Conservation (phyloP, 2,113 vertebrate genomes). For the Trichechus manatus region DNA sequence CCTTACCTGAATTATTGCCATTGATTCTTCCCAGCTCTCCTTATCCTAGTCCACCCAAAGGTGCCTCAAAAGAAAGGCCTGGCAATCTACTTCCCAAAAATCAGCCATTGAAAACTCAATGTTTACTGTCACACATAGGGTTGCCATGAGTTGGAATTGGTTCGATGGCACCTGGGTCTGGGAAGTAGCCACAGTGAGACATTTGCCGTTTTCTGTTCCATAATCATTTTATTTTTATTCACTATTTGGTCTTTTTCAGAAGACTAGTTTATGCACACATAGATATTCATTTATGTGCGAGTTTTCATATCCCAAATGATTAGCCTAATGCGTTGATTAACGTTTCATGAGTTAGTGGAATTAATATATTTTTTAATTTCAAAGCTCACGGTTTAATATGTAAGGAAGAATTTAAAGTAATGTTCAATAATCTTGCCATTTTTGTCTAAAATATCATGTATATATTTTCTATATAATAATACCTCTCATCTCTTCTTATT, state of each 20-base stretch:
- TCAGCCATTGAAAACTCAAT: too few species aligned
- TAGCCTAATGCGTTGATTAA: neutral
- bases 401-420: neutral
- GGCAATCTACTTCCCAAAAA: too few species aligned
- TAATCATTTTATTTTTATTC: neutral
- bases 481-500: neutral
- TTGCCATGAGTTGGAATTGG: too few species aligned
- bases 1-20: neutral
- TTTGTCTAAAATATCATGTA: neutral
- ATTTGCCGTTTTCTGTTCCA: neutral
- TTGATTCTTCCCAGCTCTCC: neutral
- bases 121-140: too few species aligned
- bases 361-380: neutral
- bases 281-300: neutral
- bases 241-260: neutral
- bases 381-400: neutral
- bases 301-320: neutral
- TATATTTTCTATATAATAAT: neutral
- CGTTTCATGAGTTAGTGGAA: neutral
- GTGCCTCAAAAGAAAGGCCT: too few species aligned
- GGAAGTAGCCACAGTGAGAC: neutral
- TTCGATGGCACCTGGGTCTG: too few species aligned
- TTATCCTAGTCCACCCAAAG: neutral
- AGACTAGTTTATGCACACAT: neutral
- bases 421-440: neutral